These are phyloP conservation scores for Actinia tenebrosa DNA, from an alignment of 64 coral and sea anemone species.

Conservation along the genomic window DNA sequence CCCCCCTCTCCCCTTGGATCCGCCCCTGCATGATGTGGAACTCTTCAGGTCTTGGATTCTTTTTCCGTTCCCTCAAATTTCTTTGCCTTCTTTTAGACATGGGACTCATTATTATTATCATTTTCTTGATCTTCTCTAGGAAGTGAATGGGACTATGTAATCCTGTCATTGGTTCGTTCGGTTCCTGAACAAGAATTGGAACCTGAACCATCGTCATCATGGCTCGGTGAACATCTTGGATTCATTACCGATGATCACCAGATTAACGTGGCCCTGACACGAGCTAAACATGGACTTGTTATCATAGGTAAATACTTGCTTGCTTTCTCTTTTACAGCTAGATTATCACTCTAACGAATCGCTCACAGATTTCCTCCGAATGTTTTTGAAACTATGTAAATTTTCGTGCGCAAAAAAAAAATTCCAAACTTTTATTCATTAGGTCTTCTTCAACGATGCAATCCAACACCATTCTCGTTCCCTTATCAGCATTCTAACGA, in stretches of 20 bases:
- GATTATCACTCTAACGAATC: no score
- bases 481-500: no score
- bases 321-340: no score
- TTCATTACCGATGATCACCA: conserved; percentile 90
- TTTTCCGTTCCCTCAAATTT: no score
- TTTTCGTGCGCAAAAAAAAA: no score
- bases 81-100: no score
- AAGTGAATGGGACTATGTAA: conserved; percentile 90
- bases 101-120: background rate
- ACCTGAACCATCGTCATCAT: conserved; percentile 46
- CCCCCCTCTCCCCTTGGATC: no score
- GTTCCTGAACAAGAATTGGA: conserved; percentile 72
- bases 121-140: background rate
- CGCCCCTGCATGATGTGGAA: no score
- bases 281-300: conserved; percentile 72
- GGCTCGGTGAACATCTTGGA: conserved; percentile 70
- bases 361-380: background rate
- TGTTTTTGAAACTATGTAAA: background rate
- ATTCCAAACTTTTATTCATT: no score
- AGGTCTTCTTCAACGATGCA: no score
- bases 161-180: conserved; percentile 84
- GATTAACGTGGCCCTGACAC: conserved; percentile 86
- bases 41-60: no score
- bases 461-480: no score
- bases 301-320: conserved; percentile 61